Percentiles rank a stretch among this genome's conserved stretches.
Conservation (phyloP, 2,797 vertebrate species). For the Pteronotus mesoamericanus region DNA sequence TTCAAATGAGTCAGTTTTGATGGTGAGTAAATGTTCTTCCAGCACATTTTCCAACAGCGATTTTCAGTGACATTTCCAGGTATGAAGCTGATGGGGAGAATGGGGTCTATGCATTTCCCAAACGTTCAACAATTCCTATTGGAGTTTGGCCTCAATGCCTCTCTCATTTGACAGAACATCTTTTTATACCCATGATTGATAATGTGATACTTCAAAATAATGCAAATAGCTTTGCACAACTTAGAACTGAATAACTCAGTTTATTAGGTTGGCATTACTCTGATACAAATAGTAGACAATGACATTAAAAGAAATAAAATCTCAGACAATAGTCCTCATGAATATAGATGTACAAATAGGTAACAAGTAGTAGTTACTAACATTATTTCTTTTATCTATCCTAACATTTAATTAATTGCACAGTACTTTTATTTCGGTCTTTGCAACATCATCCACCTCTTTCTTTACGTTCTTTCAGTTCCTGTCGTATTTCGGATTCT, state of each 20-base stretch:
- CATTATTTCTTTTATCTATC: neutral
- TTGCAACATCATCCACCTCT: neutral
- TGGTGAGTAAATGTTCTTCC: neutral
- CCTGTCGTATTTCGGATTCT: neutral
- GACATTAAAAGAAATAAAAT: neutral
- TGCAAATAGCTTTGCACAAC: neutral
- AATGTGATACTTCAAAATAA: neutral
- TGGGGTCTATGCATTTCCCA: neutral
- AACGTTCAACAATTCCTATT: neutral
- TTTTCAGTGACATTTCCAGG: neutral
- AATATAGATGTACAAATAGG: neutral
- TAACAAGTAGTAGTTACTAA: neutral
- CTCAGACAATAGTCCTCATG: neutral
- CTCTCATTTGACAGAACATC: neutral
- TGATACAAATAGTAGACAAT: neutral
- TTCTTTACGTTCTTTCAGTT: neutral
- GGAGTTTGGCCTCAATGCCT: neutral
- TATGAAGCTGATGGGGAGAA: neutral
- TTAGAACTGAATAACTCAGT: neutral
- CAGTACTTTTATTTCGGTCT: neutral
- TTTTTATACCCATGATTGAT: neutral
- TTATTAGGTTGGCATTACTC: neutral
- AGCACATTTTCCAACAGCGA: neutral
- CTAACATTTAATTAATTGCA: neutral
- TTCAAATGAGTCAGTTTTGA: neutral